Evolutionary conservation across 2,797 vertebrate species (phyloP).

Genomic region (Threskiornis aethiopicus): DNA sequence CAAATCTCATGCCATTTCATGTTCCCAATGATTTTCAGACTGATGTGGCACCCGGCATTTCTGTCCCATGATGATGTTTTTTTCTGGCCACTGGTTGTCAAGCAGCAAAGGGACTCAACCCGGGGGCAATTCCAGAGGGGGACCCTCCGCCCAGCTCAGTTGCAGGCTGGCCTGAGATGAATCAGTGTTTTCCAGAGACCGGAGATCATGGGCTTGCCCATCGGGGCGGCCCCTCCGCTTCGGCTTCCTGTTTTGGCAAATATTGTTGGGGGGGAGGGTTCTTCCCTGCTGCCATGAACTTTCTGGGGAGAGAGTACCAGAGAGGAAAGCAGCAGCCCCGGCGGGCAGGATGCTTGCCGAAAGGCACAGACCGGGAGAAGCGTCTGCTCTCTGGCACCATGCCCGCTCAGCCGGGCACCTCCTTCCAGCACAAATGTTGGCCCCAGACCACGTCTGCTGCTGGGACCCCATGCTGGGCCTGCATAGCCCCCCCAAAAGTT

Average conservation of each 20-base stretch:
- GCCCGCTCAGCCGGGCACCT: neutral
- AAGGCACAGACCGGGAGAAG: neutral
- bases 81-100: neutral
- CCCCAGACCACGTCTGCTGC: neutral
- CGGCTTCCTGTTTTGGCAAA: slow-evolving; percentile 7
- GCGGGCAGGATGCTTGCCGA: neutral
- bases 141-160: neutral
- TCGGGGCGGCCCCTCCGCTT: neutral
- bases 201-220: neutral
- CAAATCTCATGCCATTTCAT: accelerated
- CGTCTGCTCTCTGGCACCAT: neutral
- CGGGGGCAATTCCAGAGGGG: neutral
- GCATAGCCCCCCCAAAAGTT: neutral
- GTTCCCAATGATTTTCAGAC: neutral
- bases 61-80: neutral
- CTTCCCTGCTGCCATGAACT: neutral
- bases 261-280: neutral
- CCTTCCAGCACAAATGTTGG: neutral
- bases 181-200: neutral
- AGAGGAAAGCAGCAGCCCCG: neutral
- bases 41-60: neutral
- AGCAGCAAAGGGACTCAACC: neutral
- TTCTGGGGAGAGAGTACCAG: neutral
- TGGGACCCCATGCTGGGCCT: neutral
- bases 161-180: neutral